phyloP scores from a whole-genome alignment of 1,140 invertebrate species.

The Phthorimaea operculella region DNA sequence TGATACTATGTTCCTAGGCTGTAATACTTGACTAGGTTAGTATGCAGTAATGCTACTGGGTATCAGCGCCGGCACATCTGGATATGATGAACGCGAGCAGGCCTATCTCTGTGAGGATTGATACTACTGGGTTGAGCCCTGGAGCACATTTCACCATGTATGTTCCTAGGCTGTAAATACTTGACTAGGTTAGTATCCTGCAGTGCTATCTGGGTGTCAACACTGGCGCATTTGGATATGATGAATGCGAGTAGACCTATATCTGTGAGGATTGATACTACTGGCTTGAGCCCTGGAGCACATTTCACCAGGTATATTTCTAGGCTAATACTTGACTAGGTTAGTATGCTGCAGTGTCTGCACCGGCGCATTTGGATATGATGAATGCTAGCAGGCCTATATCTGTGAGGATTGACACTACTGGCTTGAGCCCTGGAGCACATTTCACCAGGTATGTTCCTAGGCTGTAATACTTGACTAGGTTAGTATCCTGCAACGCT shows the following conservation, averaged over 20 bases:
- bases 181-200: conserved; percentile 83
- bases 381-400: too few species aligned
- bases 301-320: conserved; percentile 88
- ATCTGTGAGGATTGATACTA: conserved; percentile 81
- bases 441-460: conserved; percentile 82
- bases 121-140: conserved; percentile 75
- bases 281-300: conserved; percentile 76
- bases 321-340: too few species aligned
- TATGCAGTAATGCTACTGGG: conserved; percentile 78
- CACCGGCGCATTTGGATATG: conserved; percentile 82
- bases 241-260: conserved; percentile 81
- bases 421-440: conserved; percentile 76
- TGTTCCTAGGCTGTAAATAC: too few species aligned
- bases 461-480: conserved; percentile 83
- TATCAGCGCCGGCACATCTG: conserved; percentile 82
- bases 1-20: too few species aligned
- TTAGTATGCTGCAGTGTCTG: conserved; percentile 79
- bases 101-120: conserved; percentile 78
- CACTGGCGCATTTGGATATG: conserved; percentile 81
- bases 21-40: too few species aligned
- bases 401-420: conserved; percentile 81
- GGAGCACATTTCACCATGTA: conserved; percentile 87
- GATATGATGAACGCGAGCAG: conserved; percentile 82
- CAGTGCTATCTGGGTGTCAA: conserved; percentile 80
- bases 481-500: conserved; percentile 78